Evolutionary conservation across 2,113 vertebrate species (phyloP).

Genomic region (pig (Sus scrofa)): DNA sequence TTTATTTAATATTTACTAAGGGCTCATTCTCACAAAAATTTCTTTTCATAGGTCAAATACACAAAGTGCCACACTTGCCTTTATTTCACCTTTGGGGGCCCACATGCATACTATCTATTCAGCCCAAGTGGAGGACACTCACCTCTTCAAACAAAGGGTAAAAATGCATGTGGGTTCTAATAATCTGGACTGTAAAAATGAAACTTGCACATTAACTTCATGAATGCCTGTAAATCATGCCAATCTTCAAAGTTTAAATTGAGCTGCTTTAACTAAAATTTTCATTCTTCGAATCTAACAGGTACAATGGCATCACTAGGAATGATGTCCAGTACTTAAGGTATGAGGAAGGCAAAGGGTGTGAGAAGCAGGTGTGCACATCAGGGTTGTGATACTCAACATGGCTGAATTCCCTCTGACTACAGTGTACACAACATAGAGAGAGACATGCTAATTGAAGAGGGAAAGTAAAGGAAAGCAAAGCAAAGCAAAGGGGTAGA

Average conservation of each 20-base stretch:
- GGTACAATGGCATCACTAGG: background rate
- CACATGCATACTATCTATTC: background rate
- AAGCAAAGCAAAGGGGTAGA: slow-evolving; percentile 45
- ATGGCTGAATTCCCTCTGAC: background rate
- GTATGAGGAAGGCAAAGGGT: slow-evolving; percentile 13
- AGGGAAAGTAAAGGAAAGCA: background rate
- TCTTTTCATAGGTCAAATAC: slow-evolving; percentile 12
- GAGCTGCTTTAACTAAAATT: background rate
- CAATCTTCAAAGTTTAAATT: slow-evolving; percentile 16
- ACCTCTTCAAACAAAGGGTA: background rate
- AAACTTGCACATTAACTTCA: slow-evolving; percentile 37
- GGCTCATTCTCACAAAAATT: background rate
- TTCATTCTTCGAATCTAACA: slow-evolving; percentile 43
- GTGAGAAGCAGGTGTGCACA: background rate
- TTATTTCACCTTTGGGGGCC: background rate
- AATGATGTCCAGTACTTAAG: slow-evolving; percentile 53
- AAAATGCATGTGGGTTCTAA: background rate
- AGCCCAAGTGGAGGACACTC: background rate
- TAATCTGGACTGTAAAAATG: background rate
- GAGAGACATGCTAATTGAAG: background rate
- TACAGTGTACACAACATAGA: background rate
- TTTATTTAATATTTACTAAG: slow-evolving; percentile 53
- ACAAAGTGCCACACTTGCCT: background rate
- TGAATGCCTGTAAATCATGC: background rate
- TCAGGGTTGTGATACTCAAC: background rate